Evolutionary conservation across 2,888 invertebrate genomes (phyloP), one percentile per base, ranked within the genome.

Genomic region (Adelognathus sp.): DNA sequence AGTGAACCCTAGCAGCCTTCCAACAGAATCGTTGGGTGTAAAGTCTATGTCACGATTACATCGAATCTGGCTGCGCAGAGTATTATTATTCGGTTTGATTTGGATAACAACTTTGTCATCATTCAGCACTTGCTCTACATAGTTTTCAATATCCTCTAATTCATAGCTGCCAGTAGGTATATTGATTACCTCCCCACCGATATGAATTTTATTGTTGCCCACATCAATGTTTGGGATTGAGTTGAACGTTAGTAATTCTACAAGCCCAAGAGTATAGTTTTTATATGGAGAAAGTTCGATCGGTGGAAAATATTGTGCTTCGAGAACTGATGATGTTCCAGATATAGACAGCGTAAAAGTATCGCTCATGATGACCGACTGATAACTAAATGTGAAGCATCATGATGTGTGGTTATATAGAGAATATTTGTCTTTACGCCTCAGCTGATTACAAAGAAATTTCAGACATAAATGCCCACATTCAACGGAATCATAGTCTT

Each of bases 141-240:
- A 84, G 41, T 73, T 80, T 66, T 84, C 82, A 27, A 88, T 83
- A 82, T 88, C 85, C 21, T 83, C 80, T 24, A 89, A 81, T 83
- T 90, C 88, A 79, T 90, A 88, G 14, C 86, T 84, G 6, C 89
- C 88, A 3, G 77, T 79, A 27, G 87, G 87, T 64, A 88, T 82
- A 11, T 46, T 77, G 9, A 88, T 60, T 29, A 78, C 74, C 61
- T 84, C 64, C 39, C 85, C 50, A 50, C 71, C 52, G 2, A 73
- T 39, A 1, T 76, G 41, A 58, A 74, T 33, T 70, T 64, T 77
- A 24, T 75, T 89, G 74, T 88, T 86, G 44, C 74, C 81, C 31
- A 81, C 74, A 79, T 90, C 87, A 1, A 90, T 83, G 81, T 90
- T 90, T 1, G 88, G 87, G 69, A 90, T 87, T 3, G 86, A 81